These are phyloP conservation scores for Oncorhynchus clarkii DNA, from an alignment of 2,113 vertebrate genomes.

Conservation along the genomic window DNA sequence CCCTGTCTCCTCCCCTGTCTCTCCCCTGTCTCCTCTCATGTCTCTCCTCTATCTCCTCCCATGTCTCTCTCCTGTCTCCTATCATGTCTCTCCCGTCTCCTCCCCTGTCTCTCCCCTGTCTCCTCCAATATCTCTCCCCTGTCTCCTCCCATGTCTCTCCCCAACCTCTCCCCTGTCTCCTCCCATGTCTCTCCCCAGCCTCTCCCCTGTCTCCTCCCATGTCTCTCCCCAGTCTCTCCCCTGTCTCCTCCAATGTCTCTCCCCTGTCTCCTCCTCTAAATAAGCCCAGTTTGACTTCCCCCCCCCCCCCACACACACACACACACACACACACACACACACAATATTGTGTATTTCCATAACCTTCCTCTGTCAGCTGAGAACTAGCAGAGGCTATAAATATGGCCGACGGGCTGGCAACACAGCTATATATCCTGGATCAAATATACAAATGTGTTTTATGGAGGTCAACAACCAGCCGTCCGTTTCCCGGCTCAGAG, in stretches of 20 bases:
- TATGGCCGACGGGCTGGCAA: slow-evolving; percentile 43
- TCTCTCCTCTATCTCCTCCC: too few relatives aligned
- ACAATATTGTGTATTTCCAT: slow-evolving; percentile 57
- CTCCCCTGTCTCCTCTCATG: too few relatives aligned
- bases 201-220: too few relatives aligned
- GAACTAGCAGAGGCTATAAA: slow-evolving; percentile 61
- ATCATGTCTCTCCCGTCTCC: too few relatives aligned
- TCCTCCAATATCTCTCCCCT: too few relatives aligned
- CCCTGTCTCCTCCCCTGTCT: too few relatives aligned
- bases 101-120: neutral
- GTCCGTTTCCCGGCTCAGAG: slow-evolving; percentile 48
- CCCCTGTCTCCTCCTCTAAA: slow-evolving; percentile 33
- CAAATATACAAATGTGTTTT: slow-evolving; percentile 71
- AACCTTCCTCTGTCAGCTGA: slow-evolving; percentile 65
- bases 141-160: neutral
- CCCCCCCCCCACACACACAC: slow-evolving; percentile 17
- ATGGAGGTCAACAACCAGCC: slow-evolving; percentile 61
- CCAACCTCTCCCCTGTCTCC: neutral
- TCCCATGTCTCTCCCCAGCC: too few relatives aligned
- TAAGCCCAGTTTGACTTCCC: slow-evolving; percentile 49
- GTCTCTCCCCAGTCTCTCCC: too few relatives aligned
- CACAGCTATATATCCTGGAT: slow-evolving; percentile 56
- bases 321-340: neutral
- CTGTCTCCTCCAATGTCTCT: too few relatives aligned
- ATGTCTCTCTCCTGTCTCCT: too few relatives aligned